Evolutionary conservation across 2,113 vertebrate species (phyloP).

Genomic region (Apodemus sylvaticus): DNA sequence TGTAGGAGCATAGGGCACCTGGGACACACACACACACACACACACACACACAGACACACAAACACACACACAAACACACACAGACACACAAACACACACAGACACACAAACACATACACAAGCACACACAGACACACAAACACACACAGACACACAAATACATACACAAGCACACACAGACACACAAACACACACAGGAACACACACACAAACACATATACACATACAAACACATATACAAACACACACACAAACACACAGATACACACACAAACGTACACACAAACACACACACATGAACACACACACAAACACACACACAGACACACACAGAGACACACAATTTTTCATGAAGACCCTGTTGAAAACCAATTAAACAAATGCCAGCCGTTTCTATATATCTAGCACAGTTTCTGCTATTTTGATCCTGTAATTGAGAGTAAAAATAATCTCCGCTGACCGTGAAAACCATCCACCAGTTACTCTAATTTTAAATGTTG

Average conservation of each 20-base stretch:
- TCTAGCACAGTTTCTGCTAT: slow-evolving; percentile 47
- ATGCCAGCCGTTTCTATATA: slow-evolving; percentile 3
- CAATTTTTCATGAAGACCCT: slow-evolving; percentile 51
- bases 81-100: background rate
- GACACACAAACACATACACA: background rate
- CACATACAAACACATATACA: too few relatives aligned
- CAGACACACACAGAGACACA: too few relatives aligned
- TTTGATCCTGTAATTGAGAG: slow-evolving; percentile 65
- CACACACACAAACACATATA: too few relatives aligned
- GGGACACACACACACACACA: background rate
- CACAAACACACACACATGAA: too few relatives aligned
- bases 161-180: too few relatives aligned
- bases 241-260: too few relatives aligned
- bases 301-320: too few relatives aligned
- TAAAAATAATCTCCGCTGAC: slow-evolving; percentile 68
- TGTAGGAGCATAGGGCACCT: background rate
- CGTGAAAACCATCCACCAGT: slow-evolving; percentile 56
- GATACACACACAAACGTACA: too few relatives aligned
- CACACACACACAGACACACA: background rate
- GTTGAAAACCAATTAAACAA: slow-evolving; percentile 59
- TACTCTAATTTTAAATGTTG: slow-evolving; percentile 65
- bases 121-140: background rate
- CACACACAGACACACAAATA: background rate
- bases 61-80: background rate
- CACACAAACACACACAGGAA: too few relatives aligned